Evolutionary conservation across 1,140 invertebrate species (phyloP), one percentile per base, ranked within the genome.

Genomic region (Gonatopus flavifemur): DNA sequence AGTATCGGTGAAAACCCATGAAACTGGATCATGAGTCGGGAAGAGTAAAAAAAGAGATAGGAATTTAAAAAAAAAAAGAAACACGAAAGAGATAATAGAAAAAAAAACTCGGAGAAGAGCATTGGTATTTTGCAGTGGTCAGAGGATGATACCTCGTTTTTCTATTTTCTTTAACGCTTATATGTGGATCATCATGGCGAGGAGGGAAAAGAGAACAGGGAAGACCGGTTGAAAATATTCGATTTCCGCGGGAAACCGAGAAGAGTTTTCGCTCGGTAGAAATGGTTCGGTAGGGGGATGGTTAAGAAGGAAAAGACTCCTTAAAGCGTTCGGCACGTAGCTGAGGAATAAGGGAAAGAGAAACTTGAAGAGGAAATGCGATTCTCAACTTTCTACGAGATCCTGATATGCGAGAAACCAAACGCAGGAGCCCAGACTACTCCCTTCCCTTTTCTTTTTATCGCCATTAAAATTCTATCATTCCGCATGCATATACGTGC

Each of bases 251-350:
- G 42, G 45, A 59, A 59, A 16, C 25, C 16, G 39, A 19, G 28
- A 22, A 53, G 49, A 25, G 30, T 45, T 52, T 44, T 10, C 42
- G 21, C 12, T 7, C 2, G 19, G 24, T 3, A 16, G 38, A 40
- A 7, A 33, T 20, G 24, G 8, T 6, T 19, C 7, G 0, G 3
- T n/a, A 22, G 20, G 6, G 19, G 18, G 0, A n/a, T 20, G 24
- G 8, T 6, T 19, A 8, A 0, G 3, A 21, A 22, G 20, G 6
- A 12, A 21, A 0, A n/a, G 43, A 20, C 49, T 39, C 49, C 24
- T 59, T 57, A 57, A 57, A 59, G 49, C 39, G 39, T 59, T 57
- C 31, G 43, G 44, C 57, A 45, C 49, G 55, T 57, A 59, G 53
- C 24, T 28, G 24, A 41, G n/a, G n/a, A n/a, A n/a, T n/a, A n/a